These are phyloP conservation scores for Leptopilina boulardi DNA, from an alignment of 1,140 invertebrate species.

Conservation along the genomic window DNA sequence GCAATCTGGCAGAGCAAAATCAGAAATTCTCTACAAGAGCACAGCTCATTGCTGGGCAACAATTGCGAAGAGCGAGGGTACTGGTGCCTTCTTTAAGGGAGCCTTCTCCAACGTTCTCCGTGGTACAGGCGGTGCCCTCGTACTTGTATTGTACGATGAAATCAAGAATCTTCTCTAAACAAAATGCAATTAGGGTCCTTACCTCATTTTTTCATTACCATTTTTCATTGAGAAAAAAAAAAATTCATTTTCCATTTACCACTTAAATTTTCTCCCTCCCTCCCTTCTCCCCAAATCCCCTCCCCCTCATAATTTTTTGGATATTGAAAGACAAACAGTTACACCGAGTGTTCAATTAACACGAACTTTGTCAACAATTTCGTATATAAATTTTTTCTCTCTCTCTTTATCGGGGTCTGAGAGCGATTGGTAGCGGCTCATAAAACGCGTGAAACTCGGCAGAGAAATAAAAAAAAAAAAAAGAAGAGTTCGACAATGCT, in stretches of 20 bases:
- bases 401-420: constrained; percentile 43
- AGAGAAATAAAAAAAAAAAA: constrained; percentile 35
- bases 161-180: constrained; percentile 81
- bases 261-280: constrained; percentile 39
- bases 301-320: constrained; percentile 51
- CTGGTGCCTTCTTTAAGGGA: constrained; percentile 87
- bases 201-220: constrained; percentile 65
- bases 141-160: constrained; percentile 88
- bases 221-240: constrained; percentile 49
- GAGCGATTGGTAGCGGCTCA: constrained; percentile 59
- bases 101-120: constrained; percentile 88
- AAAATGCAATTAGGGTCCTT: constrained; percentile 56
- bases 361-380: constrained; percentile 58
- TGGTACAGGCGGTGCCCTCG: constrained; percentile 87
- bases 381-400: constrained; percentile 45
- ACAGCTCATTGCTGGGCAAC: constrained; percentile 85
- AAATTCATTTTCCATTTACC: constrained; percentile 54
- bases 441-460: constrained; percentile 62
- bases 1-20: constrained; percentile 84
- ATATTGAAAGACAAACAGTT: constrained; percentile 50
- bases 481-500: constrained; percentile 45
- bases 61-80: constrained; percentile 81
- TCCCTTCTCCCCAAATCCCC: constrained; percentile 49
- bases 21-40: constrained; percentile 84
- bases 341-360: constrained; percentile 36